These are phyloP conservation scores for Nemotelus pantherinus DNA, from an alignment of 2,888 invertebrate species.

Conservation along the genomic window DNA sequence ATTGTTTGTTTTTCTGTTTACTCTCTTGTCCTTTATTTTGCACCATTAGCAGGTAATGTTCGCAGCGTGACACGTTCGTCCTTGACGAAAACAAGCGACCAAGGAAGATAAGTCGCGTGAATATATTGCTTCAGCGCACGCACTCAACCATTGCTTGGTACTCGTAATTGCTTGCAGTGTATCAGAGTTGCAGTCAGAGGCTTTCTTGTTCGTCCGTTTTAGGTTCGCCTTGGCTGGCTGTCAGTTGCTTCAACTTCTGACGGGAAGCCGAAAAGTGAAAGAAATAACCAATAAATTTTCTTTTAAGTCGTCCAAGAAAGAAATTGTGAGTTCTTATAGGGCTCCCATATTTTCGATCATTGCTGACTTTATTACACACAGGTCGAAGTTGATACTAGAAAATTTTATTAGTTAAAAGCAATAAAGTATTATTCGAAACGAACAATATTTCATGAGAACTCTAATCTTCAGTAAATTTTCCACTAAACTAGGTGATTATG, in stretches of 20 bases:
- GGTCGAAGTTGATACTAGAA: constrained; percentile 1
- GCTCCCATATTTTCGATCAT: too few relatives aligned
- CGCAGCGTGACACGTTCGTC: constrained; percentile 30
- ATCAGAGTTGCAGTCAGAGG: neutral
- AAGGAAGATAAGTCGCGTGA: constrained; percentile 24
- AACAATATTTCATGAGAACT: neutral
- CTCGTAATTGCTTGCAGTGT: neutral
- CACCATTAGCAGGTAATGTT: constrained; percentile 43
- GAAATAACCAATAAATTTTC: constrained; percentile 1
- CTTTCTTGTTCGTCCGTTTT: neutral
- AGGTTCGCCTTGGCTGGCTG: neutral
- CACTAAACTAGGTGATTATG: too few relatives aligned
- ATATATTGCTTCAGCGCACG: constrained; percentile 22
- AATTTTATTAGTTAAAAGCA: constrained; percentile 17
- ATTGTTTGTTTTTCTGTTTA: constrained; percentile 45
- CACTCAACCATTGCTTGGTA: constrained; percentile 4
- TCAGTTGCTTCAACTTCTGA: neutral
- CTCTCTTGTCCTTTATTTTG: constrained; percentile 23
- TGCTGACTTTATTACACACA: neutral
- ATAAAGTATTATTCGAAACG: constrained; percentile 22
- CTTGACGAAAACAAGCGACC: constrained; percentile 25
- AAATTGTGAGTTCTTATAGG: neutral
- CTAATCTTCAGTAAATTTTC: too few relatives aligned
- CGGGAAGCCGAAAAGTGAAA: constrained; percentile 4
- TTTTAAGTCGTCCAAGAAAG: neutral